Evolutionary conservation across 2,113 vertebrate species (phyloP).

Genomic region (Seriola dumerili): DNA sequence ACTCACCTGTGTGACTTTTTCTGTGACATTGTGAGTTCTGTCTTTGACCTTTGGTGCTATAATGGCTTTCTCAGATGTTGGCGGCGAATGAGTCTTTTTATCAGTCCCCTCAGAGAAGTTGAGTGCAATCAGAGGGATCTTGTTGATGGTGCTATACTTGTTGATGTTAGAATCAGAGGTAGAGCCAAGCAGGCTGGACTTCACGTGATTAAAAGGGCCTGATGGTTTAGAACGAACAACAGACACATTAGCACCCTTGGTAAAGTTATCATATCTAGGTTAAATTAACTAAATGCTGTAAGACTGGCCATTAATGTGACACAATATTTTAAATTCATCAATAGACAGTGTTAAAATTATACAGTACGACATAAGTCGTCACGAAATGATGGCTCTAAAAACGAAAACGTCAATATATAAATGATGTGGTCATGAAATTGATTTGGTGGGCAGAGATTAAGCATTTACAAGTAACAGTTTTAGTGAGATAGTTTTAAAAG

Average conservation of each 20-base stretch:
- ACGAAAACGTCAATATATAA: not conserved
- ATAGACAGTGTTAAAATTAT: not conserved
- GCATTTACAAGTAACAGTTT: not conserved
- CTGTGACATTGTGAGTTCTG: slow-evolving; percentile 98
- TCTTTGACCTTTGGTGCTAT: slow-evolving; percentile 99
- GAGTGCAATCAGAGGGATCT: slow-evolving; percentile 97
- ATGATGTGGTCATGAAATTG: not conserved
- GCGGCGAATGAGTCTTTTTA: slow-evolving; percentile 95
- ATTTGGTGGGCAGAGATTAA: not conserved
- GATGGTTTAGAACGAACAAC: slow-evolving; percentile 37
- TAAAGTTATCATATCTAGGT: not conserved
- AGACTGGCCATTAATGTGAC: not conserved
- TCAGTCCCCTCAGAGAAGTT: slow-evolving; percentile 97
- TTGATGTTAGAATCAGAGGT: slow-evolving; percentile 99
- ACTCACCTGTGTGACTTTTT: slow-evolving; percentile 98
- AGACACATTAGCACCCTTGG: not conserved
- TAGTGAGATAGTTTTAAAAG: not conserved
- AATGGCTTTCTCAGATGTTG: slow-evolving; percentile 96
- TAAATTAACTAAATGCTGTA: not conserved
- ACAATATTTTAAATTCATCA: not conserved
- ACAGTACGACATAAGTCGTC: not conserved
- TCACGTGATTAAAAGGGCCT: slow-evolving; percentile 98
- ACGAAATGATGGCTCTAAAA: not conserved
- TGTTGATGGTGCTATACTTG: slow-evolving; percentile 99
- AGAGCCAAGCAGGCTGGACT: slow-evolving; percentile 96